phyloP scores from a whole-genome alignment of 2,888 invertebrate species.

The Corbicula japonica region DNA sequence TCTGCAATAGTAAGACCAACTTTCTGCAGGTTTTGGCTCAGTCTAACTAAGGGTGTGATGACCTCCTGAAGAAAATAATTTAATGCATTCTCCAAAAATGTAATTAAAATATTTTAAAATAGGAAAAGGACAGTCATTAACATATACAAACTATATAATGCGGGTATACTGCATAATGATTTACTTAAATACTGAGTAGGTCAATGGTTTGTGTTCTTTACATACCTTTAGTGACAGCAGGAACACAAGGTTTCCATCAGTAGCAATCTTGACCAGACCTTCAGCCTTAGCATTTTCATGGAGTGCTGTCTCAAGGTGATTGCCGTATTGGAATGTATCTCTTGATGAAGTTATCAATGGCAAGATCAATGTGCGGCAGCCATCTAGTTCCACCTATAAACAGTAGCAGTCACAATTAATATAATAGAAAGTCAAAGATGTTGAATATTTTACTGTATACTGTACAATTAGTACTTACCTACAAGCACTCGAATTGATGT shows the following conservation, averaged over 20 bases:
- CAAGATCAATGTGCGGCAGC: conserved; percentile 32
- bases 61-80: conserved; percentile 18
- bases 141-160: conserved; percentile 10
- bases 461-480: conserved; percentile 16
- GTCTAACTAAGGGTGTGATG: conserved; percentile 17
- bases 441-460: neutral
- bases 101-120: too few relatives aligned
- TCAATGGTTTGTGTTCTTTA: neutral
- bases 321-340: conserved; percentile 29
- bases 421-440: neutral
- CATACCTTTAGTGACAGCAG: conserved; percentile 45
- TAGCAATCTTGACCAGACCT: conserved; percentile 44
- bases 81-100: neutral
- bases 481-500: conserved; percentile 1
- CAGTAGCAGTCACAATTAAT: too few relatives aligned
- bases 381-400: conserved; percentile 39
- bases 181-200: neutral
- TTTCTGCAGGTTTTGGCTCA: conserved; percentile 16
- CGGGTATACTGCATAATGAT: neutral
- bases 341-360: conserved; percentile 38
- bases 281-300: conserved; percentile 48
- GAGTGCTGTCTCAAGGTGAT: conserved; percentile 45
- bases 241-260: conserved; percentile 40
- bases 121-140: conserved; percentile 2
- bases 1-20: conserved; percentile 9